Conservation (phyloP, 2,113 vertebrate species). For the Calyptommatus sinebrachiatus region DNA sequence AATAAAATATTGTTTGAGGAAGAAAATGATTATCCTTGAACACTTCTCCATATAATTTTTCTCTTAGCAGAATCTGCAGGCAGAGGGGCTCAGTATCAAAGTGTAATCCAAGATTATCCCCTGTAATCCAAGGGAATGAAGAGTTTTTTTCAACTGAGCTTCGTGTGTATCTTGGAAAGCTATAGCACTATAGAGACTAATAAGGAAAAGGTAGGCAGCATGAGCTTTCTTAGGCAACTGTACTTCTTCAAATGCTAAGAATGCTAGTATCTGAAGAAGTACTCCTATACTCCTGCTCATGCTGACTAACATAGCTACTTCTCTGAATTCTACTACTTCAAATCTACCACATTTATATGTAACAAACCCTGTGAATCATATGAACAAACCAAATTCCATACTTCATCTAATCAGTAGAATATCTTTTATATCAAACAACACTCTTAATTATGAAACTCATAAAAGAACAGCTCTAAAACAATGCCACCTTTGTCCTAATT, state of each 20-base stretch:
- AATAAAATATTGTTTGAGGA: too few species aligned
- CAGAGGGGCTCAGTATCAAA: neutral
- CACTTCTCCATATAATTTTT: neutral
- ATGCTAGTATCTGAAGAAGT: too few species aligned
- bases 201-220: too few species aligned
- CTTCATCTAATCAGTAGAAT: neutral
- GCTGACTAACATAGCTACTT: too few species aligned
- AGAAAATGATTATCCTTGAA: neutral
- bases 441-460: neutral
- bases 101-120: too few species aligned
- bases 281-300: too few species aligned
- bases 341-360: too few species aligned
- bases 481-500: slow-evolving; percentile 40
- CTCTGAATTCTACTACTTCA: too few species aligned
- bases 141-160: neutral
- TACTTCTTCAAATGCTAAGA: too few species aligned
- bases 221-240: too few species aligned
- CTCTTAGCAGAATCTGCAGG: neutral
- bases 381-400: neutral
- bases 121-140: neutral
- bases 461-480: neutral
- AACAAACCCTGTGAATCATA: neutral
- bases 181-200: too few species aligned
- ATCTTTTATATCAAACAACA: neutral
- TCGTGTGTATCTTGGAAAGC: too few species aligned